Percentiles rank a stretch among this genome's conserved stretches.
Conservation (phyloP, 1,140 invertebrate species). For the Macrosteles quadrilineatus region DNA sequence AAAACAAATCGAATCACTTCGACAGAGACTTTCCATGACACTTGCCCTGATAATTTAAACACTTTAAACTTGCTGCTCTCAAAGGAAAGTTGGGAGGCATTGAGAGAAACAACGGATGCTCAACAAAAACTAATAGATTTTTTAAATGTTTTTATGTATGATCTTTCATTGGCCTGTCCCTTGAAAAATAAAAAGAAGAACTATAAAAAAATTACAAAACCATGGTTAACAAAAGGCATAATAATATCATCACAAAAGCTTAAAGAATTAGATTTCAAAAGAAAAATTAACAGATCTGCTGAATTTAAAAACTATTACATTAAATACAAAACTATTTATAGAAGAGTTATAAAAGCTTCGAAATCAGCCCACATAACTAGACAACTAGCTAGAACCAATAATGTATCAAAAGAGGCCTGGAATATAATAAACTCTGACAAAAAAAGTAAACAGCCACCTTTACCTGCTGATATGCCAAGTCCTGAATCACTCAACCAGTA, state of each 20-base stretch:
- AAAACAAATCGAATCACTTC: background rate
- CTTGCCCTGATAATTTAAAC: background rate
- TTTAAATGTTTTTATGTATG: background rate
- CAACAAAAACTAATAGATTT: background rate
- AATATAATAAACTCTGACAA: too few relatives aligned
- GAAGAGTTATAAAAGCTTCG: background rate
- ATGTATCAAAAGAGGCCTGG: too few relatives aligned
- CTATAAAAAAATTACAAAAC: background rate
- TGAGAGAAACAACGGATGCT: background rate
- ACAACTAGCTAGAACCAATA: background rate
- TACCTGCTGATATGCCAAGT: background rate
- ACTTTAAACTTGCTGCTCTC: background rate
- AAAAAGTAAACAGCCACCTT: too few relatives aligned
- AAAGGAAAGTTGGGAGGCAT: background rate
- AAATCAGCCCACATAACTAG: background rate
- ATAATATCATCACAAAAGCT: too few relatives aligned
- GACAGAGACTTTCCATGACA: background rate
- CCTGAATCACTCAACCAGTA: background rate
- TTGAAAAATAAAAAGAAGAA: background rate
- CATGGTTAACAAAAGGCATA: background rate
- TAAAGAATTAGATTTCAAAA: background rate
- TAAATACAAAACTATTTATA: background rate
- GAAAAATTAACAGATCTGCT: conserved; percentile 1
- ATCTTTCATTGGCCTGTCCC: background rate
- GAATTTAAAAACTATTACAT: background rate